These are phyloP conservation scores for Sebastes cheni DNA, from an alignment of 2,797 vertebrate species.

Conservation along the genomic window DNA sequence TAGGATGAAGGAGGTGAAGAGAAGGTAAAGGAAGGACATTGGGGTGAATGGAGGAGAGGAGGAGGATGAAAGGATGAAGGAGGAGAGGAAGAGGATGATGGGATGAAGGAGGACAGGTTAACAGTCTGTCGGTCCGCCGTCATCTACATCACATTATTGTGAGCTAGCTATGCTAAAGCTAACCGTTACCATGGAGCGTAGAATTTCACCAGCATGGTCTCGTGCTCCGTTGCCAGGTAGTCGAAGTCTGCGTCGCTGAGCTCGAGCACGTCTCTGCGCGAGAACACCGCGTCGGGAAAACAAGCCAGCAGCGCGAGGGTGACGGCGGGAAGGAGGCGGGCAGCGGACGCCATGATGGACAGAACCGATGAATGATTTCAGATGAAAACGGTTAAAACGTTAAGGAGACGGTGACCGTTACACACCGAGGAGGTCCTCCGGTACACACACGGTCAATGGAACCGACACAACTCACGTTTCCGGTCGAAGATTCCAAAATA, in stretches of 20 bases:
- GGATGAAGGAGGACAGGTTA: neutral
- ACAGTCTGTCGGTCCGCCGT: neutral
- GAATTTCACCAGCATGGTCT: conserved; percentile 84
- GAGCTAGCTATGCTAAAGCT: neutral
- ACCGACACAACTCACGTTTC: neutral
- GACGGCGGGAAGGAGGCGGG: conserved; percentile 16
- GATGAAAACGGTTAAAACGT: neutral
- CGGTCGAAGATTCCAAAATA: conserved; percentile 24
- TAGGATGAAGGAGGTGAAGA: too few relatives aligned
- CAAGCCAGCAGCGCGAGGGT: conserved; percentile 1
- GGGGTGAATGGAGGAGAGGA: too few relatives aligned
- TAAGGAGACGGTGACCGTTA: neutral
- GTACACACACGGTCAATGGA: rapidly evolving
- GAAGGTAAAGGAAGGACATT: rapidly evolving
- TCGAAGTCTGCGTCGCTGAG: conserved; percentile 82
- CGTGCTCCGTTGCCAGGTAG: conserved; percentile 78
- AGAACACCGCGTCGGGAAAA: conserved; percentile 14
- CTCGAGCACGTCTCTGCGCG: conserved; percentile 75
- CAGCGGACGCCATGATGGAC: conserved; percentile 29
- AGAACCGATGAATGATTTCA: neutral
- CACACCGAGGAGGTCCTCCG: neutral
- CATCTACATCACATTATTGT: neutral
- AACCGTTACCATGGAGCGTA: conserved; percentile 84
- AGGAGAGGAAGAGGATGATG: neutral
- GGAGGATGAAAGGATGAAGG: too few relatives aligned